Evolutionary conservation across 2,888 invertebrate species (phyloP).

Genomic region (Sialis lutaria): DNA sequence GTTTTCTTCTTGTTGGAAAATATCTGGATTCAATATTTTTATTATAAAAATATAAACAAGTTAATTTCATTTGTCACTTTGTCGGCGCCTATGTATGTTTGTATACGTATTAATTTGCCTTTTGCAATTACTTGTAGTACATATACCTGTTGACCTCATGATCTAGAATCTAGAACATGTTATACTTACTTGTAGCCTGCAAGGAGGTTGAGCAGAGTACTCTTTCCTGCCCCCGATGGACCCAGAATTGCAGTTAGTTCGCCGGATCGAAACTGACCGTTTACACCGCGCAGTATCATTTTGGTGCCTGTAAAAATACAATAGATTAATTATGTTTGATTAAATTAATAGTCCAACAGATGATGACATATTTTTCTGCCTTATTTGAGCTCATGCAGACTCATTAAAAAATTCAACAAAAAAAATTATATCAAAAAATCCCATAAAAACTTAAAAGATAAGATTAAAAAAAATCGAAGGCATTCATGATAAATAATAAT

Average conservation of each 20-base stretch:
- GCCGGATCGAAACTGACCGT: slow-evolving; percentile 70
- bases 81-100: background rate
- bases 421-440: too few relatives aligned
- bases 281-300: slow-evolving; percentile 59
- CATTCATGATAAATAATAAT: too few relatives aligned
- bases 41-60: too few relatives aligned
- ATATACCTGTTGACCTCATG: background rate
- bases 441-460: too few relatives aligned
- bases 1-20: too few relatives aligned
- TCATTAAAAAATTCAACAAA: too few relatives aligned
- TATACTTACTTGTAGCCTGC: slow-evolving; percentile 75
- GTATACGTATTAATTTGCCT: background rate
- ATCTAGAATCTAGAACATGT: background rate
- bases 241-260: slow-evolving; percentile 84
- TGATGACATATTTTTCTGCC: too few relatives aligned
- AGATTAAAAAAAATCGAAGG: too few relatives aligned
- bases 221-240: slow-evolving; percentile 86
- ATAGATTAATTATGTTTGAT: background rate
- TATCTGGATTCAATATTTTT: too few relatives aligned
- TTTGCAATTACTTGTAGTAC: background rate
- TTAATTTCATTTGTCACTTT: too few relatives aligned
- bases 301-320: slow-evolving; percentile 43
- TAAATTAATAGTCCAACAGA: background rate
- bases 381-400: too few relatives aligned
- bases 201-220: slow-evolving; percentile 72